Evolutionary conservation across 2,113 vertebrate species (phyloP).

Genomic region (Oncorhynchus mykiss): DNA sequence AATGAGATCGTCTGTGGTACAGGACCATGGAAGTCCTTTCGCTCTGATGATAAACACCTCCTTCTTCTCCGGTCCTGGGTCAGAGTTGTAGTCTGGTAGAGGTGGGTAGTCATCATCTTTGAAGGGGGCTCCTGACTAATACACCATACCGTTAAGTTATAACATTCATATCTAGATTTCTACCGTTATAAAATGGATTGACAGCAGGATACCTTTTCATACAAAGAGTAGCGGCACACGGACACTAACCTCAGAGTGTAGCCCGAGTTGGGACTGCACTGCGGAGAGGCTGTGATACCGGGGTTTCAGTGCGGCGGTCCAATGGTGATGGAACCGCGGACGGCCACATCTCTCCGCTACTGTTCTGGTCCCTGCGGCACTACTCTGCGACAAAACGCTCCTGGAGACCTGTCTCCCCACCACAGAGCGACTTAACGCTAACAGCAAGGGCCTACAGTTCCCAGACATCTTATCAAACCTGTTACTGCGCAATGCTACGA

Average conservation of each 20-base stretch:
- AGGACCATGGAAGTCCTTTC: slow-evolving; percentile 86
- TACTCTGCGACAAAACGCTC: neutral
- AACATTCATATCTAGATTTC: too few relatives aligned
- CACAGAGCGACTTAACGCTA: slow-evolving; percentile 46
- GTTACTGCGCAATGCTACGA: neutral
- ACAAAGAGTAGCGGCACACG: neutral
- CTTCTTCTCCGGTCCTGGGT: slow-evolving; percentile 55
- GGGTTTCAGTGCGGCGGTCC: neutral
- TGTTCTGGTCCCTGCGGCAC: neutral
- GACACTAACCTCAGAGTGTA: slow-evolving; percentile 52
- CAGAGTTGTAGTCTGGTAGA: slow-evolving; percentile 66
- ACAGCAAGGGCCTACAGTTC: slow-evolving; percentile 25
- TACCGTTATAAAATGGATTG: too few relatives aligned
- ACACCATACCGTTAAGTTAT: neutral
- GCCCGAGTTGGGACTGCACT: slow-evolving; percentile 9
- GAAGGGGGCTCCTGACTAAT: slow-evolving; percentile 50
- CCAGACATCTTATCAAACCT: slow-evolving; percentile 51
- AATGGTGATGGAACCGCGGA: slow-evolving; percentile 5
- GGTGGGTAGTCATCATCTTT: slow-evolving; percentile 74
- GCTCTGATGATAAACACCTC: slow-evolving; percentile 83
- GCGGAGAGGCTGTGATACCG: neutral
- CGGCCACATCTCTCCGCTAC: neutral
- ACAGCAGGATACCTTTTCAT: too few relatives aligned
- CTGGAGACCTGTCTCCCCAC: slow-evolving; percentile 1
- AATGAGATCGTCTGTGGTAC: slow-evolving; percentile 83